A percentile compares a stretch with the other conserved stretches of the same genome.
These are phyloP conservation scores for Heterotis niloticus DNA, from an alignment of 2,113 vertebrate genomes.

Conservation along the genomic window DNA sequence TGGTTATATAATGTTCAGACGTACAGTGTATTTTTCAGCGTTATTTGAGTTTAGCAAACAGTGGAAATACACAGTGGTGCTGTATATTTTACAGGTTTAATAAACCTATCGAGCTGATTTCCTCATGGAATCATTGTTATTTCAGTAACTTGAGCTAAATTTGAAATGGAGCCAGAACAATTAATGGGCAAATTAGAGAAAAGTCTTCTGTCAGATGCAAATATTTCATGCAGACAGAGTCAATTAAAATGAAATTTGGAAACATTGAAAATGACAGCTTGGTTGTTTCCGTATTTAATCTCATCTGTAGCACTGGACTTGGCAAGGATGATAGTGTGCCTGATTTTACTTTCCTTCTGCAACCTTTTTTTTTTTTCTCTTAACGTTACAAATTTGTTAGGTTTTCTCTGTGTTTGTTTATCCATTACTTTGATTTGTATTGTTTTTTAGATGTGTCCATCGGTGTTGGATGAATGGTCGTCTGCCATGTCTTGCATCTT, in stretches of 20 bases:
- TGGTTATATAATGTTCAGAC: too few relatives aligned
- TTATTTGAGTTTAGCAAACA: too few relatives aligned
- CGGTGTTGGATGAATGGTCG: neutral
- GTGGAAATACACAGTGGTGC: too few relatives aligned
- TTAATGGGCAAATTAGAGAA: conserved; percentile 7
- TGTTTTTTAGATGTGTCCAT: neutral
- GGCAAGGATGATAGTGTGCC: neutral
- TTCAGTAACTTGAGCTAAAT: neutral
- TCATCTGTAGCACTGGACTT: neutral
- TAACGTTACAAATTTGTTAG: neutral
- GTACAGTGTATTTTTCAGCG: too few relatives aligned
- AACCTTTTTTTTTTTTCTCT: conserved; percentile 4
- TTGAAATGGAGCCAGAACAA: neutral
- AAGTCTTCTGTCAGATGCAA: neutral
- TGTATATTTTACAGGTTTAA: too few relatives aligned
- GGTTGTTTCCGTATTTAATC: neutral
- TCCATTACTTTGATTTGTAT: neutral
- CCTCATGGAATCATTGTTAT: neutral
- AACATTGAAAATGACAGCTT: neutral
- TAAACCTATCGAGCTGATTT: neutral
- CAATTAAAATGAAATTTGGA: neutral
- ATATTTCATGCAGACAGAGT: conserved; percentile 7
- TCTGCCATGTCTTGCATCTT: neutral
- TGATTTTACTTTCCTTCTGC: conserved; percentile 13
- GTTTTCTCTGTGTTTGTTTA: neutral